phyloP scores from a whole-genome alignment of 2,797 vertebrate species.

The Tangara arthus region DNA sequence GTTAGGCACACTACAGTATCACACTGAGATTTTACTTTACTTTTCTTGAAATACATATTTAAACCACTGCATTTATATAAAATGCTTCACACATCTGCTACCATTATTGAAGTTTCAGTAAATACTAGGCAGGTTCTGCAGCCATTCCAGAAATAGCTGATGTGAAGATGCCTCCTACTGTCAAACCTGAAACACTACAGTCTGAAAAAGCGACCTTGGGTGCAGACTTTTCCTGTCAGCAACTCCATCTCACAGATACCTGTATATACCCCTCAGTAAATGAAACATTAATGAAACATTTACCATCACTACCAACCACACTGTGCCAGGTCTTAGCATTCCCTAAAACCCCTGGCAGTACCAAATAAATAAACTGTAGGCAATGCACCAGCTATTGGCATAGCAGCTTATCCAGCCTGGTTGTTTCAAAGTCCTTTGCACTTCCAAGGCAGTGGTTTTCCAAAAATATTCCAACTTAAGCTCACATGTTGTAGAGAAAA shows the following conservation, averaged over 20 bases:
- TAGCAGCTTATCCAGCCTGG: not conserved
- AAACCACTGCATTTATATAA: not conserved
- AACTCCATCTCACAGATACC: not conserved
- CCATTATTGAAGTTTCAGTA: not conserved
- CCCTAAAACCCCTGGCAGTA: not conserved
- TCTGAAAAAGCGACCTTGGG: not conserved
- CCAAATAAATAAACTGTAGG: not conserved
- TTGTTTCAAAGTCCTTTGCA: not conserved
- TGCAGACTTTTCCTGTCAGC: not conserved
- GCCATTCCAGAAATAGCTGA: not conserved
- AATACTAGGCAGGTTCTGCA: not conserved
- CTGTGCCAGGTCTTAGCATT: not conserved
- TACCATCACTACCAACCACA: accelerated
- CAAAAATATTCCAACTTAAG: not conserved
- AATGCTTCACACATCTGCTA: not conserved
- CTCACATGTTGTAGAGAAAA: accelerated
- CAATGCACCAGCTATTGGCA: not conserved
- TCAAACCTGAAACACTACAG: conserved; percentile 22
- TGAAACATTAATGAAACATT: not conserved
- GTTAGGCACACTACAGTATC: not conserved
- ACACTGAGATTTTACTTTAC: not conserved
- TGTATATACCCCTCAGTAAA: not conserved
- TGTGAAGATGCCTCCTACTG: conserved; percentile 65
- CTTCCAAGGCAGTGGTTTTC: not conserved
- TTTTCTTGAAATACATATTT: not conserved